These are phyloP conservation scores for Brachypteracias leptosomus DNA, from an alignment of 2,113 vertebrate species.

Conservation along the genomic window DNA sequence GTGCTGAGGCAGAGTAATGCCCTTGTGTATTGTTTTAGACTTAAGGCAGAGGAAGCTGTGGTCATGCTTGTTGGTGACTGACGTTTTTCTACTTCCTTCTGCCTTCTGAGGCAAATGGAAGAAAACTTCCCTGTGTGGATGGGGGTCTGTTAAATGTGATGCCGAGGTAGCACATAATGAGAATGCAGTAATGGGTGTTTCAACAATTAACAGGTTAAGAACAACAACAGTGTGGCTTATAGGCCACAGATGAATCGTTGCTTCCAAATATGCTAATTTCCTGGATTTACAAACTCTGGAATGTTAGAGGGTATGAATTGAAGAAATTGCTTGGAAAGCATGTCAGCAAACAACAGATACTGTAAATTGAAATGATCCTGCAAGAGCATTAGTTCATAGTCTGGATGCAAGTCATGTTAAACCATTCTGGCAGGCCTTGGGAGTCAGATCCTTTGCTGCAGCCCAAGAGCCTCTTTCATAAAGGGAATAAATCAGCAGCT, in stretches of 20 bases:
- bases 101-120: not conserved
- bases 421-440: not conserved
- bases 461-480: not conserved
- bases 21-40: not conserved
- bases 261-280: not conserved
- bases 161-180: not conserved
- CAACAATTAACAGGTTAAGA: not conserved
- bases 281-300: not conserved
- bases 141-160: not conserved
- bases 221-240: not conserved
- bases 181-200: not conserved
- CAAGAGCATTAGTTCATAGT: not conserved
- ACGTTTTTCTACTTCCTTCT: not conserved
- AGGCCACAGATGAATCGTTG: not conserved
- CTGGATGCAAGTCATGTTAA: not conserved
- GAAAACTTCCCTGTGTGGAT: not conserved
- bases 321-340: not conserved
- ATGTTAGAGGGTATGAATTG: not conserved
- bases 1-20: not conserved
- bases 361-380: not conserved
- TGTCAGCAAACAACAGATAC: not conserved
- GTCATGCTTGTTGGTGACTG: not conserved
- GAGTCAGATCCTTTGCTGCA: not conserved
- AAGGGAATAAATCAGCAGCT: not conserved
- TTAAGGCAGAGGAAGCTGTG: slow-evolving; percentile 1